These are phyloP conservation scores for Lutjanus erythropterus DNA, from an alignment of 2,113 vertebrate species.

Conservation along the genomic window DNA sequence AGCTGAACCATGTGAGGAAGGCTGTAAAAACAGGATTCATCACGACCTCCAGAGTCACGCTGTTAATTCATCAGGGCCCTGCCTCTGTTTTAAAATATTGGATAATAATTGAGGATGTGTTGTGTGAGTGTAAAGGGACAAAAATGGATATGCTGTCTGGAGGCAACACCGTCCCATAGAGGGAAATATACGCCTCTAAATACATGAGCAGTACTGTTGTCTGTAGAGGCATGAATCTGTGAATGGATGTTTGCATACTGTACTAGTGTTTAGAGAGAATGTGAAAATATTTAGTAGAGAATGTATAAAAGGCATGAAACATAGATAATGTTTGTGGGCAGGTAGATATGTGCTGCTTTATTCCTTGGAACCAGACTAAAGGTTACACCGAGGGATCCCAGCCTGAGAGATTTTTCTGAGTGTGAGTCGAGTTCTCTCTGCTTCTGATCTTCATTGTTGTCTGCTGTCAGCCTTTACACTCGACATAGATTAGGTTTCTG, in stretches of 20 bases:
- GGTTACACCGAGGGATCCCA: background rate
- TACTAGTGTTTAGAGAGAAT: background rate
- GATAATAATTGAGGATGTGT: no score
- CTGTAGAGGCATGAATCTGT: background rate
- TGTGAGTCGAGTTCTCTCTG: background rate
- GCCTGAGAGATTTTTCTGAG: background rate
- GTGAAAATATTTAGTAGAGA: background rate
- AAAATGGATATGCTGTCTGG: no score
- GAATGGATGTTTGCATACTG: background rate
- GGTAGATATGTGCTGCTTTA: background rate
- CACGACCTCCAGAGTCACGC: no score
- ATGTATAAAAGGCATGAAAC: background rate
- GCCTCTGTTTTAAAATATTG: no score
- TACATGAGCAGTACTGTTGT: background rate
- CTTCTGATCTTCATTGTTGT: conserved; percentile 9
- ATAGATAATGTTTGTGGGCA: no score
- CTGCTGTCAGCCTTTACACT: background rate
- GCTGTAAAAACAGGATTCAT: no score
- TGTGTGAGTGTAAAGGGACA: no score
- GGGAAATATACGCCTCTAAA: no score
- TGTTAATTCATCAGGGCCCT: no score
- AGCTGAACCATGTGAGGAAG: no score
- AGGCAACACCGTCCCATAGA: no score
- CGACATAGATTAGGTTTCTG: conserved; percentile 6
- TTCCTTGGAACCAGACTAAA: background rate